A percentile compares a stretch with the other conserved stretches of the same genome.
Conservation (phyloP, 2,797 vertebrate genomes). For the Uromys caudimaculatus region DNA sequence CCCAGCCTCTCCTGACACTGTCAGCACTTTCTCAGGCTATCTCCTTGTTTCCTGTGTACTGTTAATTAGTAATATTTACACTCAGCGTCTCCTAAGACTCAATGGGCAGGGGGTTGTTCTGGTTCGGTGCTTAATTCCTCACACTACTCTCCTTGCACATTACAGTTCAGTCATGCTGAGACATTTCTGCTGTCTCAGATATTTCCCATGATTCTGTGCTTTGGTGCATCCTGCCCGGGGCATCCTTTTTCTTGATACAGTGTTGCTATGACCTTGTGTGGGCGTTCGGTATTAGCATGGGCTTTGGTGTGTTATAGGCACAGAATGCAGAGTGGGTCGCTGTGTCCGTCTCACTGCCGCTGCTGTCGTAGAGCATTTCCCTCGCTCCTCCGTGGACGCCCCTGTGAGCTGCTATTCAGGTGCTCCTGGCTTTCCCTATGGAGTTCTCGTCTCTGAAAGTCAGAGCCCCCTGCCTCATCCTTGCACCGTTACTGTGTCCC, state of each 20-base stretch:
- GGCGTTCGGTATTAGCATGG: not conserved
- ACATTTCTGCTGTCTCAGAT: not conserved
- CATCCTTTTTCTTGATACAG: not conserved
- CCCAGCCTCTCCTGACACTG: not conserved
- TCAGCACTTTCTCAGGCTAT: not conserved
- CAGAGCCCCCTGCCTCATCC: not conserved
- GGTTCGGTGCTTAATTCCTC: not conserved
- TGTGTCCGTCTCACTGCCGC: not conserved
- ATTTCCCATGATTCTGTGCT: not conserved
- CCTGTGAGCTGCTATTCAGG: not conserved
- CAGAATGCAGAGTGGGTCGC: not conserved
- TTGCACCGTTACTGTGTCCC: not conserved
- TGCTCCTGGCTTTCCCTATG: not conserved
- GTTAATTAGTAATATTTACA: not conserved
- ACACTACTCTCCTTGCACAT: not conserved
- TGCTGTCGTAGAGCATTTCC: not conserved
- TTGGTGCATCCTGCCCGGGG: slow-evolving; percentile 17
- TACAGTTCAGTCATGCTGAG: not conserved
- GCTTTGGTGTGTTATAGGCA: not conserved
- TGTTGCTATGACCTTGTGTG: not conserved
- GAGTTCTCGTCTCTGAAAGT: not conserved
- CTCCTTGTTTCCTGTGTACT: not conserved
- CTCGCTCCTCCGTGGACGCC: not conserved
- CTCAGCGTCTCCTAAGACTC: not conserved
- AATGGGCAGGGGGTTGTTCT: not conserved